Percentiles rank a stretch among this genome's conserved stretches.
These are phyloP conservation scores for Heterohyrax brucei DNA, from an alignment of 2,797 vertebrate genomes.

Conservation along the genomic window DNA sequence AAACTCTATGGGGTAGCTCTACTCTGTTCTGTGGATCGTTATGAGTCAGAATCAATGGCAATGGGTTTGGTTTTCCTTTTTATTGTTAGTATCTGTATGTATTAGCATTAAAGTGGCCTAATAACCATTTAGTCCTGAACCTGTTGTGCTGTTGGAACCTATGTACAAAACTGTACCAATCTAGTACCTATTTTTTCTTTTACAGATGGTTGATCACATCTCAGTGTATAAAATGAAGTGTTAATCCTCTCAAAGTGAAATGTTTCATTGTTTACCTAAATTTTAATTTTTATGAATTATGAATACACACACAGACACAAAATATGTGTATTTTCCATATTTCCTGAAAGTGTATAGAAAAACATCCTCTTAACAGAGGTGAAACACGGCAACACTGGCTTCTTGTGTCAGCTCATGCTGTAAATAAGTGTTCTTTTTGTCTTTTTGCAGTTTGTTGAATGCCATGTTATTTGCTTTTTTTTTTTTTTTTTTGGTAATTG, in stretches of 20 bases:
- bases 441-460: no score
- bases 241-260: constrained; percentile 57
- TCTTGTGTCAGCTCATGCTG: no score
- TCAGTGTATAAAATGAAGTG: background rate
- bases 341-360: background rate
- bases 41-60: no score
- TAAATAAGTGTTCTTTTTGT: no score
- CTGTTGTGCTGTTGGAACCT: background rate
- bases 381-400: no score
- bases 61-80: no score
- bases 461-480: no score
- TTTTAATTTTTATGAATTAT: constrained; percentile 63
- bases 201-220: constrained; percentile 17
- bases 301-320: background rate
- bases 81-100: constrained; percentile 49
- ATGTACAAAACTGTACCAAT: background rate
- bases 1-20: no score
- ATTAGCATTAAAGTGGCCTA: constrained; percentile 71
- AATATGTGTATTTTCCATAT: background rate
- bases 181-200: constrained; percentile 28
- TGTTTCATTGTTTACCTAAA: constrained; percentile 4
- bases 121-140: constrained; percentile 39
- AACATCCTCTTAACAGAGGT: background rate
- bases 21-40: no score
- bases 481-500: no score